Evolutionary conservation across 23 tunicate species (phyloP).

Genomic region (Ascidia mentula): DNA sequence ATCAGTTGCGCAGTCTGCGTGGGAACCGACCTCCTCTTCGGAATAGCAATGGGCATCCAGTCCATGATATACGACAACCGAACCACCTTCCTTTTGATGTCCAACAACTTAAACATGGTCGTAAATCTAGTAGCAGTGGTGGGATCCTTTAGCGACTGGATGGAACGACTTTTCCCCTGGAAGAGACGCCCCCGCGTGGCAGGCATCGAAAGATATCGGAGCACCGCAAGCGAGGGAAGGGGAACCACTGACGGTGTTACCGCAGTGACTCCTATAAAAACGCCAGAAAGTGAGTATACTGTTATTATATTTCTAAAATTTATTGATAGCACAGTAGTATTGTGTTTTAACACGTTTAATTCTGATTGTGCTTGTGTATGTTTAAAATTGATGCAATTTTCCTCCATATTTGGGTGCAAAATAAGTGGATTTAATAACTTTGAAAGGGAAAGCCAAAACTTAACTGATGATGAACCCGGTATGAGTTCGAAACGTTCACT

Average conservation of each 20-base stretch:
- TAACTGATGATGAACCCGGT: too few species aligned
- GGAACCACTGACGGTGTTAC: neutral
- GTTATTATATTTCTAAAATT: neutral
- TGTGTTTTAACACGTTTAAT: too few species aligned
- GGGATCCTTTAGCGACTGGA: slow-evolving; percentile 2
- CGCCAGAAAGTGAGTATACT: neutral
- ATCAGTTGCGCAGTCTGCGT: neutral
- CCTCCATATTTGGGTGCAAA: too few species aligned
- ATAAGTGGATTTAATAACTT: too few species aligned
- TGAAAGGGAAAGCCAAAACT: too few species aligned
- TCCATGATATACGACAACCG: neutral
- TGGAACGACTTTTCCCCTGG: neutral
- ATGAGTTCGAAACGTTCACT: too few species aligned
- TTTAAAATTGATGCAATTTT: too few species aligned
- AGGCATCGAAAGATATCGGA: neutral
- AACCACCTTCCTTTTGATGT: neutral
- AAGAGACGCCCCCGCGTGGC: neutral
- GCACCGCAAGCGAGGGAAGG: neutral
- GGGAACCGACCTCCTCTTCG: neutral
- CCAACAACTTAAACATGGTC: neutral
- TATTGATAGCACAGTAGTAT: too few species aligned
- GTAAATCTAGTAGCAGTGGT: neutral
- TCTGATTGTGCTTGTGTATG: too few species aligned
- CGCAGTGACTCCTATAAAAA: neutral
- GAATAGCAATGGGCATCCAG: neutral